Evolutionary conservation across 2,888 invertebrate genomes (phyloP), one percentile per base, ranked within the genome.

Genomic region (Sesamia inferens): DNA sequence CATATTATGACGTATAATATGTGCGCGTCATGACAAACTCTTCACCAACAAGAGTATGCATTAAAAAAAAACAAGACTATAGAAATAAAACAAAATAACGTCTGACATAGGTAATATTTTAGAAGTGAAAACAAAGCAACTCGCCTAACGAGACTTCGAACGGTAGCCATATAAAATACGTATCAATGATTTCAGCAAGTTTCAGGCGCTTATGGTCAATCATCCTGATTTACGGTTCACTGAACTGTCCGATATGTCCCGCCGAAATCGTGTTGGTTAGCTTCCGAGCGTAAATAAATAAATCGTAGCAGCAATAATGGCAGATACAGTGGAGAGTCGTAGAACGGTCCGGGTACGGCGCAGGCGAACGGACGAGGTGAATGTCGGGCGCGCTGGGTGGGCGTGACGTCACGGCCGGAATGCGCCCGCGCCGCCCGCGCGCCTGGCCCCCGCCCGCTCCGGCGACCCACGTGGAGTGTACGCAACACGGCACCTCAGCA

Each of bases 331-430:
- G 88, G 85, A 86, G 86, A 84, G 84, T 84, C 86, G 88, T 88
- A 90, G 92, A 90, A 88, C 89, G 87, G 89, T 88, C 86, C 88
- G 90, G 88, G 83, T 86, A 85, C 79, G 85, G 89, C 75, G 88
- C 89, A 87, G 85, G 87, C 87, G 89, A 89, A 88, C 91, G 89
- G 90, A 87, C 91, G 93, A 93, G 94, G 94, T 94, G 95, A 94
- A 94, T 93, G 94, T 93, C 94, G 93, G 88, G 91, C 95, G 93
- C 93, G 85, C 93, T 96, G 96, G 96, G 96, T 96, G 96, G 96
- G 91, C 96, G 93, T 96, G 96, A 96, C 96, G 96, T 96, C 96
- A 96, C 94, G 92, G 91, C 87, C 93, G 95, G 96, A 96, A 96
- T 96, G 96, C 93, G 95, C 93, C 93, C 91, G 93, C 93, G 91